These are phyloP conservation scores for Mus pahari DNA, from an alignment of 2,113 vertebrate species.

Conservation along the genomic window DNA sequence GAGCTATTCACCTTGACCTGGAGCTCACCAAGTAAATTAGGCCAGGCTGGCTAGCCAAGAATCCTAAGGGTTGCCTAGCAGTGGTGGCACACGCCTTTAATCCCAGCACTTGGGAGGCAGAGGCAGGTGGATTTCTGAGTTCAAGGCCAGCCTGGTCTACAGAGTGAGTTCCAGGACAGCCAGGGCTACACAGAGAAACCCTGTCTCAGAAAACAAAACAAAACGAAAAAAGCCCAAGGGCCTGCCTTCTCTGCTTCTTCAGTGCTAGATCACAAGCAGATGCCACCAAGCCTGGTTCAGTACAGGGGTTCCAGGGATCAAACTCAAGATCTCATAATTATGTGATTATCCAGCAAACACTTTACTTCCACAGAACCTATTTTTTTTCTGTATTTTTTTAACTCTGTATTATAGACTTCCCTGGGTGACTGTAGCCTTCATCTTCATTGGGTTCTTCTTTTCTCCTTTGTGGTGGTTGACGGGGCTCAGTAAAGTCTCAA, in stretches of 20 bases:
- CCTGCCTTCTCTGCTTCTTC: not conserved
- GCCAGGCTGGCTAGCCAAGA: not conserved
- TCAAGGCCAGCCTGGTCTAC: no score
- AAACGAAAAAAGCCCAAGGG: no score
- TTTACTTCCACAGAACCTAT: not conserved
- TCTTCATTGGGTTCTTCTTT: not conserved
- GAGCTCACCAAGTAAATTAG: no score
- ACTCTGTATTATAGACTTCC: not conserved
- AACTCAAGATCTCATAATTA: not conserved
- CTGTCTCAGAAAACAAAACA: no score
- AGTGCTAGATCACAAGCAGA: not conserved
- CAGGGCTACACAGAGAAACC: no score
- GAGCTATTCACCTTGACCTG: not conserved
- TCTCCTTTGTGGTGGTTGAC: not conserved
- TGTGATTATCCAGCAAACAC: not conserved
- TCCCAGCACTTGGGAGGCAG: no score
- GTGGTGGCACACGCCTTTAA: no score
- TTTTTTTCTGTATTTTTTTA: not conserved
- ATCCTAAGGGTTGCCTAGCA: not conserved
- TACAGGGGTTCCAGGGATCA: not conserved
- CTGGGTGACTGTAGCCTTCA: not conserved
- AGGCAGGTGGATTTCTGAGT: no score
- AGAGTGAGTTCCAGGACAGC: no score
- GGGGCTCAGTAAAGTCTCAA: not conserved
- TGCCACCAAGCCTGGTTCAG: not conserved